A percentile compares a stretch with the other conserved stretches of the same genome.
These are phyloP conservation scores for Lithobius niger DNA, from an alignment of 1,140 invertebrate genomes.

Conservation along the genomic window DNA sequence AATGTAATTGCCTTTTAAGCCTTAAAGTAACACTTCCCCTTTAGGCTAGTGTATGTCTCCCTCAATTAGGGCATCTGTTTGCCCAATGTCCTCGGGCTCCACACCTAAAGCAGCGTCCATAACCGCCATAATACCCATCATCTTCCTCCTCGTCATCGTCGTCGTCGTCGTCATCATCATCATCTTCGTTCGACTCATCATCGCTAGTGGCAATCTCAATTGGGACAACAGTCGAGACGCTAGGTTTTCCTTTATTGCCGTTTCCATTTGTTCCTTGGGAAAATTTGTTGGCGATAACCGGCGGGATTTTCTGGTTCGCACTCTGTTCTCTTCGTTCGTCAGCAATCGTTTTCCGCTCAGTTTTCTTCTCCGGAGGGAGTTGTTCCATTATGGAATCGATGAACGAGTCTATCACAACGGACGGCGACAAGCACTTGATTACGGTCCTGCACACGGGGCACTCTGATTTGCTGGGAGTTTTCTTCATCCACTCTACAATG, in stretches of 20 bases:
- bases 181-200: not conserved
- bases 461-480: not conserved
- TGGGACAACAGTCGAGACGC: too few species aligned
- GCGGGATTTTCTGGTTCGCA: too few species aligned
- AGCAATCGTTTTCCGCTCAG: not conserved
- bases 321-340: not conserved
- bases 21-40: too few species aligned
- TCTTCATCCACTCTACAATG: not conserved
- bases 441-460: not conserved
- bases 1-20: too few species aligned
- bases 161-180: not conserved
- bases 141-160: not conserved
- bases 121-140: not conserved
- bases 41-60: too few species aligned
- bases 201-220: too few species aligned
- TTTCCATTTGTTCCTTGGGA: not conserved
- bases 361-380: not conserved
- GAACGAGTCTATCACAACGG: not conserved
- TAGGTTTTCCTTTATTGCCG: not conserved
- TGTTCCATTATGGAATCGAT: not conserved
- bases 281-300: too few species aligned
- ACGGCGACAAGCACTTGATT: not conserved
- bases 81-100: too few species aligned
- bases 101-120: too few species aligned
- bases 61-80: too few species aligned